These are phyloP conservation scores for human (Homo sapiens) DNA, from an alignment of 2,113 vertebrate genomes.

Conservation along the genomic window DNA sequence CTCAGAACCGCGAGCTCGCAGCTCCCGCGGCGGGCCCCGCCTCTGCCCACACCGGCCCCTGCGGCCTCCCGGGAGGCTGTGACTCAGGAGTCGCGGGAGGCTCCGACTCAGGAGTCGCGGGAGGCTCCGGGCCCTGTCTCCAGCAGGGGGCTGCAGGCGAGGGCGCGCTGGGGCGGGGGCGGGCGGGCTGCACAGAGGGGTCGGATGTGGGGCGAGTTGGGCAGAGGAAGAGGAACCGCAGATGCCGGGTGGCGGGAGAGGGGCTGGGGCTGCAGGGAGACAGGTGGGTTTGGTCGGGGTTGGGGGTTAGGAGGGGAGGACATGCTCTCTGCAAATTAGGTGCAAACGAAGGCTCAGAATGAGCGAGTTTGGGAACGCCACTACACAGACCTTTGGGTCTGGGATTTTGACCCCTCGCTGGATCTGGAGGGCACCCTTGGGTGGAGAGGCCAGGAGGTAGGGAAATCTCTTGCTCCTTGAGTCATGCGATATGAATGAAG, in stretches of 20 bases:
- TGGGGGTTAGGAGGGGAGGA: background rate
- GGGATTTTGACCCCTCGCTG: background rate
- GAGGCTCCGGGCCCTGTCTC: background rate
- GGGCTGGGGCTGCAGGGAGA: background rate
- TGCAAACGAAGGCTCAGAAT: background rate
- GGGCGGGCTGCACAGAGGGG: background rate
- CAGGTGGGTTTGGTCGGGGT: background rate
- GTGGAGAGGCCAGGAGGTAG: background rate
- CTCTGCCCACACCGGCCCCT: background rate
- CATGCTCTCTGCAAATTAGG: background rate
- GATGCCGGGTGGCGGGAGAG: background rate
- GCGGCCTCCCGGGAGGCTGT: background rate
- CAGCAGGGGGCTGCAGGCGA: background rate
- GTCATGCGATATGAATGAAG: background rate
- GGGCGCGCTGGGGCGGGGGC: background rate
- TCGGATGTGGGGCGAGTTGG: background rate
- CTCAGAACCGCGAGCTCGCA: background rate
- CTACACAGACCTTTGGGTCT: background rate
- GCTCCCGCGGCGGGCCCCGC: background rate
- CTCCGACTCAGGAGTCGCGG: background rate
- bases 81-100: background rate
- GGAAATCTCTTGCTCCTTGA: background rate
- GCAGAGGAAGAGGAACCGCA: background rate
- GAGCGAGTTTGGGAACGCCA: background rate
- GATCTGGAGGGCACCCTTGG: background rate